A percentile compares a stretch with the other conserved stretches of the same genome.
These are phyloP conservation scores for Melitaea cinxia DNA, from an alignment of 1,140 invertebrate species.

Conservation along the genomic window DNA sequence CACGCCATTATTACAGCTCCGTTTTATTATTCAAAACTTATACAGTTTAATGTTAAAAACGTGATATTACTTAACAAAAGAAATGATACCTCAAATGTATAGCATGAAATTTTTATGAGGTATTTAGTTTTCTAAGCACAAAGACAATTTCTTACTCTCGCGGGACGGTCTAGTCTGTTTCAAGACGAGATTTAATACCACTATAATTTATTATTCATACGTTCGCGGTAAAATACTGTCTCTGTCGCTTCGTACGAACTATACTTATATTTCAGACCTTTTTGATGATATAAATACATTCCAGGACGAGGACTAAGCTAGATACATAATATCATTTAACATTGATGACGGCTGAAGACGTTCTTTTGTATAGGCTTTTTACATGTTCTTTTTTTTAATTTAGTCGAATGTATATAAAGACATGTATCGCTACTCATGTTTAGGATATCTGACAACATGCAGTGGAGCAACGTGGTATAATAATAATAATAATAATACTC, in stretches of 20 bases:
- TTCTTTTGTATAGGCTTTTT: too few relatives aligned
- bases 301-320: too few relatives aligned
- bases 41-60: background rate
- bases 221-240: background rate
- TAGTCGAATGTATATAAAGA: too few relatives aligned
- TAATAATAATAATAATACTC: too few relatives aligned
- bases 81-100: background rate
- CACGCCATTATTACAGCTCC: too few relatives aligned
- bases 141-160: constrained; percentile 1
- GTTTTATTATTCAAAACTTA: too few relatives aligned
- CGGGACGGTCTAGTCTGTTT: background rate
- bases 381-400: too few relatives aligned
- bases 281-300: background rate
- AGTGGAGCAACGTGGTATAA: too few relatives aligned
- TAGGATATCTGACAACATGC: too few relatives aligned
- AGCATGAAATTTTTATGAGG: background rate
- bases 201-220: constrained; percentile 3
- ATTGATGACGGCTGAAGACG: too few relatives aligned
- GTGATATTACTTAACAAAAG: background rate
- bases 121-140: constrained; percentile 12
- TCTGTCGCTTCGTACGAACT: background rate
- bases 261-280: background rate
- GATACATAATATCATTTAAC: too few relatives aligned
- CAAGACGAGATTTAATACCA: constrained; percentile 6
- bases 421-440: too few relatives aligned